phyloP scores from a whole-genome alignment of 2,888 invertebrate species.

The Epirrhoe tristata region DNA sequence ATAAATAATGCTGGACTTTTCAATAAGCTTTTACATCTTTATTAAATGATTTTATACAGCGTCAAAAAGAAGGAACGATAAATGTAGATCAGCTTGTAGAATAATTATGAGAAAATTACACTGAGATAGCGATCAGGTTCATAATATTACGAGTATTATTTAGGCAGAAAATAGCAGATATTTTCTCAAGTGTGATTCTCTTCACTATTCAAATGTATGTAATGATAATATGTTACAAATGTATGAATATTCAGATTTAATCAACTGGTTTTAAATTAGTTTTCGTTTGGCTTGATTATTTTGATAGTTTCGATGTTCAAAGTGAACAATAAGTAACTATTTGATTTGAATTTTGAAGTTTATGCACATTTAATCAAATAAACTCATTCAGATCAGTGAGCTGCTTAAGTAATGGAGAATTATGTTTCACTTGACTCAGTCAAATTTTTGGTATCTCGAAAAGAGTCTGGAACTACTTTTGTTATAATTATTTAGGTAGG shows the following conservation, averaged over 20 bases:
- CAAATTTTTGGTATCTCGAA: too few relatives aligned
- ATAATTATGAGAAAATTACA: not conserved
- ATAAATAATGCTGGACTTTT: too few relatives aligned
- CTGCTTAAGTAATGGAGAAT: not conserved
- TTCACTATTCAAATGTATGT: constrained; percentile 6
- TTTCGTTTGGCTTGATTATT: not conserved
- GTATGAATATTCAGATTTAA: constrained; percentile 1
- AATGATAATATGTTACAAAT: constrained; percentile 1
- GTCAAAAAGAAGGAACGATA: not conserved
- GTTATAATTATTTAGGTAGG: too few relatives aligned
- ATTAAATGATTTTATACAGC: too few relatives aligned
- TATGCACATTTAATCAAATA: not conserved
- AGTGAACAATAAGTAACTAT: too few relatives aligned
- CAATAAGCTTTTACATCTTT: too few relatives aligned
- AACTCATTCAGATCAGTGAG: not conserved
- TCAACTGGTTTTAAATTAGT: not conserved
- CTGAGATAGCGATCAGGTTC: not conserved
- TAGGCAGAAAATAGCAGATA: not conserved
- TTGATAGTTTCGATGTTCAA: not conserved
- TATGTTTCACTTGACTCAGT: not conserved
- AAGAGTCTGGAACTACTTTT: too few relatives aligned
- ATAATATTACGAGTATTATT: not conserved
- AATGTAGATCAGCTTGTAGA: not conserved
- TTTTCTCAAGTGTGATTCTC: constrained; percentile 9
- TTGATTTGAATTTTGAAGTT: too few relatives aligned